Conservation (phyloP, 2,888 invertebrate species). For the Stegana nigrithorax region DNA sequence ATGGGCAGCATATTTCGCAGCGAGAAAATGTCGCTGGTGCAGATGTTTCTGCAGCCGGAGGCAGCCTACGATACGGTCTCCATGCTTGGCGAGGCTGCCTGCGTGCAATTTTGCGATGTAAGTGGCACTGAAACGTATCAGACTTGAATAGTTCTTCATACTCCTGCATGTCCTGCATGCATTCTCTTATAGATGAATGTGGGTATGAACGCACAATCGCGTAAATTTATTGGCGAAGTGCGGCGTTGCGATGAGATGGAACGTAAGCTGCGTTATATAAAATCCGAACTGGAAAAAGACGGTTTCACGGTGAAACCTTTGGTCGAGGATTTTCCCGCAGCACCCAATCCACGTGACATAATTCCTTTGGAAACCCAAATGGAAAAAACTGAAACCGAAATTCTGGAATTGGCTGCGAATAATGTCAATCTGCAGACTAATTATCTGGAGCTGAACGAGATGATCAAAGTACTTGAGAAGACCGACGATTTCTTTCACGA, state of each 20-base stretch:
- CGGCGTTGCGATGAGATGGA: constrained; percentile 88
- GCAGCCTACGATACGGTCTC: constrained; percentile 93
- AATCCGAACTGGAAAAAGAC: constrained; percentile 82
- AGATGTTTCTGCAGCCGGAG: constrained; percentile 95
- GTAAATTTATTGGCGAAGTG: constrained; percentile 86
- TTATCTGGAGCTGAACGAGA: constrained; percentile 88
- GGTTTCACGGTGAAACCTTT: constrained; percentile 78
- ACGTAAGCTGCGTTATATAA: constrained; percentile 80
- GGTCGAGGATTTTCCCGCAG: constrained; percentile 75
- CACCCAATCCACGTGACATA: constrained; percentile 81
- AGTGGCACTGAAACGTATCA: constrained; percentile 68
- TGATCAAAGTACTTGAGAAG: constrained; percentile 90
- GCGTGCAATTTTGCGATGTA: constrained; percentile 95
- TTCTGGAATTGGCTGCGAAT: constrained; percentile 92
- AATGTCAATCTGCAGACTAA: constrained; percentile 92
- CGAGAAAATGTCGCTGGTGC: constrained; percentile 90
- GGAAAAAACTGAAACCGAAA: constrained; percentile 95
- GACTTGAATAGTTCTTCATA: no score
- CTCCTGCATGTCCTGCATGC: no score
- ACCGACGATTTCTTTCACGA: constrained; percentile 74
- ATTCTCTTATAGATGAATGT: constrained; percentile 74
- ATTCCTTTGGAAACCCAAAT: constrained; percentile 84
- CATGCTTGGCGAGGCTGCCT: constrained; percentile 91
- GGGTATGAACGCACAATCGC: constrained; percentile 81
- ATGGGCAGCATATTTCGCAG: constrained; percentile 77